Percentiles rank a stretch among this genome's conserved stretches.
Conservation (phyloP, 1,140 invertebrate genomes). For the Octopus bimaculoides region DNA sequence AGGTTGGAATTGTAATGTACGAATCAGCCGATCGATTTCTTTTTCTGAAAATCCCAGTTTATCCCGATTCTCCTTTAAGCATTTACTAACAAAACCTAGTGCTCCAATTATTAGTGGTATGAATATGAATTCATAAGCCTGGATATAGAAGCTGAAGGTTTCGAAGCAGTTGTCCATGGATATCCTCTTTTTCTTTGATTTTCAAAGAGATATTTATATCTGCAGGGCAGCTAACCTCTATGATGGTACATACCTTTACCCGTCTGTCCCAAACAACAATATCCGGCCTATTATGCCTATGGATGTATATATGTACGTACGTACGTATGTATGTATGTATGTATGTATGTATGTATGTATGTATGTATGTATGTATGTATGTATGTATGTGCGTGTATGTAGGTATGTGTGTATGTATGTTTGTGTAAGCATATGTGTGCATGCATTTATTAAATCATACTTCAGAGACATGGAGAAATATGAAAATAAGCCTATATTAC, state of each 20-base stretch:
- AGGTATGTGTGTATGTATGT: background rate
- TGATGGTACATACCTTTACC: background rate
- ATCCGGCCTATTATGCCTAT: background rate
- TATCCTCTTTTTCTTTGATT: background rate
- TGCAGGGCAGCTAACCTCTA: background rate
- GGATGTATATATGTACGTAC: background rate
- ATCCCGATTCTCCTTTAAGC: too few relatives aligned
- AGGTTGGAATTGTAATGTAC: too few relatives aligned
- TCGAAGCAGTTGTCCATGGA: background rate
- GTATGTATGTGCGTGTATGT: background rate
- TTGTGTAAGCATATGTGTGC: background rate
- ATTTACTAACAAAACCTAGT: too few relatives aligned
- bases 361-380: background rate
- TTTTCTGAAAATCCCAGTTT: too few relatives aligned
- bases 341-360: background rate
- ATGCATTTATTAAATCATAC: background rate
- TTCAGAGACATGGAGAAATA: background rate
- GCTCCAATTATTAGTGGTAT: too few relatives aligned
- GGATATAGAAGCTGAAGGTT: background rate
- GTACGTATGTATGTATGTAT: background rate
- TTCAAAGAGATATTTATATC: background rate
- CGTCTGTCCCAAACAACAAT: background rate
- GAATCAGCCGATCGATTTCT: too few relatives aligned
- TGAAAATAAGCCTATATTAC: constrained; percentile 9
- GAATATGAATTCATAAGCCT: background rate